Conservation (phyloP, 2,797 vertebrate genomes). For the Chaenodraco wilsoni region DNA sequence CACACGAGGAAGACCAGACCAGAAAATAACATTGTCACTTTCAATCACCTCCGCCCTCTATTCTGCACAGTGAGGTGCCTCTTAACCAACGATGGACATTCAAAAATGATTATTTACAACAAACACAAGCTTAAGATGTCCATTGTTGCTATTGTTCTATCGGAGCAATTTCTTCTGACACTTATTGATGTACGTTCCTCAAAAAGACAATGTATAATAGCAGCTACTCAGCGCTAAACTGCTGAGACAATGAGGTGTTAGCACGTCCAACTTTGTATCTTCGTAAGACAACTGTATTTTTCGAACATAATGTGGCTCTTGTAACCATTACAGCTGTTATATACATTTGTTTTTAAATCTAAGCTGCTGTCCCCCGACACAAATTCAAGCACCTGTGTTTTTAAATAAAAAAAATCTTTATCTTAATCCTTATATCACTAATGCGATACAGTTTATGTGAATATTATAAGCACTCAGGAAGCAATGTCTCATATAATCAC, state of each 20-base stretch:
- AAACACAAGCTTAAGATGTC: slow-evolving; percentile 36
- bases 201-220: not conserved
- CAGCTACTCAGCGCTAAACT: slow-evolving; percentile 13
- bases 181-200: slow-evolving; percentile 32
- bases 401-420: not conserved
- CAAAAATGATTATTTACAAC: slow-evolving; percentile 44
- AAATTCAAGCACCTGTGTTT: not conserved
- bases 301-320: not conserved
- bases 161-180: slow-evolving; percentile 21
- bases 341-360: not conserved
- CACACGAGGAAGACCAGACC: slow-evolving; percentile 46
- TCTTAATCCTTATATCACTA: not conserved
- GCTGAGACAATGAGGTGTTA: slow-evolving; percentile 2
- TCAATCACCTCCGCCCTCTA: slow-evolving; percentile 62
- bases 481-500: no score
- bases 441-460: not conserved
- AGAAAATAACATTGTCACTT: slow-evolving; percentile 78
- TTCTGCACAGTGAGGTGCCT: slow-evolving; percentile 33
- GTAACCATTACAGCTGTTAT: not conserved
- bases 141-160: slow-evolving; percentile 10
- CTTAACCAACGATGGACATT: slow-evolving; percentile 36
- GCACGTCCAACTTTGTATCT: not conserved
- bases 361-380: not conserved
- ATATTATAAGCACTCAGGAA: not conserved
- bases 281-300: not conserved